Evolutionary conservation across 2,113 vertebrate genomes (phyloP), one percentile per base, ranked within the genome.

Genomic region (Melanostigma gelatinosum): DNA sequence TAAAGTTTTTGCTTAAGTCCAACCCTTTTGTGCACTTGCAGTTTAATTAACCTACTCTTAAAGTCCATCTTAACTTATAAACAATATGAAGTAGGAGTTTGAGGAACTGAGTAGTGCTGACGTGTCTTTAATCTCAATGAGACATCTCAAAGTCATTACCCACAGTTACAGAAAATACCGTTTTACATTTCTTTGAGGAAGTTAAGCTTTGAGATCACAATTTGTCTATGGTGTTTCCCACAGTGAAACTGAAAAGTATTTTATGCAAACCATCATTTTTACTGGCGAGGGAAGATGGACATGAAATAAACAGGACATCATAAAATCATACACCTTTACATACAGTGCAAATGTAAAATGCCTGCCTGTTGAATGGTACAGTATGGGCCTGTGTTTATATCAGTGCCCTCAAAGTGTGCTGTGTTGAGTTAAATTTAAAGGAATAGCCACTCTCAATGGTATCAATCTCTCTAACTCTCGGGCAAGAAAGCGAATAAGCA

Each of bases 1-100:
- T 76, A 82, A 87, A 76, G 27, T 13, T 36, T 54, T 67, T 72
- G 22, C n/a, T 62, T 20, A 6, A 66, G 15, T 74, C 3, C 8
- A 44, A 42, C 8, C 15, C 0, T 50, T 1, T 52, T 62, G 34
- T 36, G 4, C 22, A 24, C 8, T 38, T 36, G 5, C 13, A 52
- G 13, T 50, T 36, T 29, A 36, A 24, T 34, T 24, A 48, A 1
- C 9, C 0, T 32, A 4, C 11, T n/a, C 7, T 22, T 13, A 44
- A 4, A 1, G 6, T 18, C 1, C 1, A 20, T 34, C 9, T 57
- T 24, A 8, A 38, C 36, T 40, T 55, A 18, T 11, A 38, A 71
- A 22, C n/a, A n/a, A 69, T 67, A n/a, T 20, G 10, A 16, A 48
- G 6, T n/a, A 15, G 32, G 18, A 3, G 9, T 40, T 12, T 5